phyloP scores from a whole-genome alignment of 2,113 vertebrate genomes.

The Tychaedon coryphoeus region DNA sequence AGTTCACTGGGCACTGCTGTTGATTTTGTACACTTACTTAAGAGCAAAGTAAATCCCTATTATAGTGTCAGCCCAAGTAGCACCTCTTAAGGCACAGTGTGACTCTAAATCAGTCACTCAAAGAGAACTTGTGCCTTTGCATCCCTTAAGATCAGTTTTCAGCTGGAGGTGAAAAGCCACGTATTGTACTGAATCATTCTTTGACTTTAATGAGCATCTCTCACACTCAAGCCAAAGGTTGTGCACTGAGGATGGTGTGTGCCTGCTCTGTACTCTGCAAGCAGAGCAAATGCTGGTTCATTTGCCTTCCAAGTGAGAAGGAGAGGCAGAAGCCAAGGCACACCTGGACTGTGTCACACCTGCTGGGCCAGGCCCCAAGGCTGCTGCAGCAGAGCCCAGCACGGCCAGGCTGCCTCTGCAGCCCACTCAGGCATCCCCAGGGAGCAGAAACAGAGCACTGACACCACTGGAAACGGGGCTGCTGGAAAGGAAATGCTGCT shows the following conservation, averaged over 20 bases:
- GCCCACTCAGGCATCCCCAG: no score
- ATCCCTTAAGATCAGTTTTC: not conserved
- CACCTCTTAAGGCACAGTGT: not conserved
- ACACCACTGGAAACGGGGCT: not conserved
- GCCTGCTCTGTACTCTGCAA: not conserved
- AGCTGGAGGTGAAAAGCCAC: not conserved
- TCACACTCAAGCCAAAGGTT: not conserved
- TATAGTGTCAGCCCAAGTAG: not conserved
- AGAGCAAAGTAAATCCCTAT: not conserved
- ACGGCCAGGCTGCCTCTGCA: not conserved
- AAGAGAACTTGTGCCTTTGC: not conserved
- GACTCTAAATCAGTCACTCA: not conserved
- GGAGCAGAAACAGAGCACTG: not conserved
- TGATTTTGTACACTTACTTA: not conserved
- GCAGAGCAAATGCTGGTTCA: not conserved
- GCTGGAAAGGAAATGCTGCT: not conserved
- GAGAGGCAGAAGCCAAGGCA: not conserved
- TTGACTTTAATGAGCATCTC: not conserved
- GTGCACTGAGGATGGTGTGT: not conserved
- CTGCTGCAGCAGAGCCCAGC: not conserved
- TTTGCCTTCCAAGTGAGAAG: not conserved
- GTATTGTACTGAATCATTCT: not conserved
- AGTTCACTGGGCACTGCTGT: not conserved
- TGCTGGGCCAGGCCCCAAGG: not conserved
- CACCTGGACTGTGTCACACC: rapidly evolving